phyloP scores from a whole-genome alignment of 2,113 vertebrate genomes.

The Toxostoma redivivum region DNA sequence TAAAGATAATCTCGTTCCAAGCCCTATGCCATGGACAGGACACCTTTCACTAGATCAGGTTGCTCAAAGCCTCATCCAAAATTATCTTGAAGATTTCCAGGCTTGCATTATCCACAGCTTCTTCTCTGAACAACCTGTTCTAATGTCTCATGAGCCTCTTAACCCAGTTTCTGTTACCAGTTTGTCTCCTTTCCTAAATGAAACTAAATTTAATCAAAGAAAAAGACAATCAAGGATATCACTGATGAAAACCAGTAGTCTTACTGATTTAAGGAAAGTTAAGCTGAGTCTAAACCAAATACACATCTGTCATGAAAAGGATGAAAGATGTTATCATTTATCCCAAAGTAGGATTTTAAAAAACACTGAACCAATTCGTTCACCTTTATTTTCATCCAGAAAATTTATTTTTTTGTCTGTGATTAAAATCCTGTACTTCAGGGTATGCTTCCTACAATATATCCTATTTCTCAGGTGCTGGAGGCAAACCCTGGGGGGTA shows the following conservation, averaged over 20 bases:
- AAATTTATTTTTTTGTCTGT: neutral
- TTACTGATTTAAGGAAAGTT: neutral
- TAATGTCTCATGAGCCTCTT: neutral
- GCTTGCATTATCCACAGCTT: neutral
- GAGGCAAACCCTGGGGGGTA: constrained; percentile 25
- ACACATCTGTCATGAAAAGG: neutral
- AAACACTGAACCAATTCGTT: neutral
- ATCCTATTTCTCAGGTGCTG: constrained; percentile 37
- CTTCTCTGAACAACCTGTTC: neutral
- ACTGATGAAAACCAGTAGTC: neutral
- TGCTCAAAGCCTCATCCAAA: neutral
- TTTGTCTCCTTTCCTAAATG: neutral
- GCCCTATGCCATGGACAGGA: neutral
- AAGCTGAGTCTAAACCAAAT: neutral
- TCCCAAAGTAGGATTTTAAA: neutral
- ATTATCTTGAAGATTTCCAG: neutral
- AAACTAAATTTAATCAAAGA: neutral
- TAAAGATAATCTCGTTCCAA: neutral
- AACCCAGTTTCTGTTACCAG: neutral
- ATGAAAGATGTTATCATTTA: neutral
- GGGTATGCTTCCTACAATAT: constrained; percentile 4
- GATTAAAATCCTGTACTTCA: neutral
- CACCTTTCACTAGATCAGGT: neutral
- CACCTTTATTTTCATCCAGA: neutral
- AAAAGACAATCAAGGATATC: neutral